Base-by-base conservation (phyloP, 2,888 invertebrate species). In the Melieria crassipennis region DNA sequence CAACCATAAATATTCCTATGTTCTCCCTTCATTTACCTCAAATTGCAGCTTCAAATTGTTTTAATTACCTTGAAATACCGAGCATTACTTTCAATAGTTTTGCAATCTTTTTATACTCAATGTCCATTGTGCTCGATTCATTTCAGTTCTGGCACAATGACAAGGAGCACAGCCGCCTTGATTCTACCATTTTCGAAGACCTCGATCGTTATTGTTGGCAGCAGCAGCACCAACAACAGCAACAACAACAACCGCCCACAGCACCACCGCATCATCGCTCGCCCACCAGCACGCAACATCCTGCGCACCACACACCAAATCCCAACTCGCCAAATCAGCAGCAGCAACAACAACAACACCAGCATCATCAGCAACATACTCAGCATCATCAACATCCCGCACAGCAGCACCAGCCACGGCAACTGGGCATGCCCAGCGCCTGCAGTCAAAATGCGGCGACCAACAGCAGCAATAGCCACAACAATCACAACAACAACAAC, bases 161-260 rank as follows among this genome's bases (percentile, higher is more conserved):
- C 71, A 93, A 94, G 84, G 93, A 91, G 77, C 78, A 80, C 45
- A 92, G 92, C 76, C 90, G 92, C 76, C 87, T 92, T 76, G 92
- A 93, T 83, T 91, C 91, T 63, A 91, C 92, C 80, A 92, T 94
- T 82, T 88, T 94, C 80, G 95, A 95, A 85, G 95, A 94, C 87
- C 89, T 94, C 80, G 94, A 94, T 87, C 94, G 94, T 85, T 94
- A 92, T 85, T 94, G 93, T 83, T 94, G 94, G 94, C 91, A 89
- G 76, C 91, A 91, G 82, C 91, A 70, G 62, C 77, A 46, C 58
- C 80, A 64, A 64, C 79, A 52, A 90, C 66, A 88, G 87, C 85
- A 88, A 82, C 78, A 89, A 90, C 67, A 88, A 87, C 85, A 88
- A 81, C 88, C 74, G 78, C 73, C 58, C 90, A 88, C 88, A 74